A percentile compares a stretch with the other conserved stretches of the same genome.
Conservation (phyloP, 2,113 vertebrate species). For the Desmodus rotundus region DNA sequence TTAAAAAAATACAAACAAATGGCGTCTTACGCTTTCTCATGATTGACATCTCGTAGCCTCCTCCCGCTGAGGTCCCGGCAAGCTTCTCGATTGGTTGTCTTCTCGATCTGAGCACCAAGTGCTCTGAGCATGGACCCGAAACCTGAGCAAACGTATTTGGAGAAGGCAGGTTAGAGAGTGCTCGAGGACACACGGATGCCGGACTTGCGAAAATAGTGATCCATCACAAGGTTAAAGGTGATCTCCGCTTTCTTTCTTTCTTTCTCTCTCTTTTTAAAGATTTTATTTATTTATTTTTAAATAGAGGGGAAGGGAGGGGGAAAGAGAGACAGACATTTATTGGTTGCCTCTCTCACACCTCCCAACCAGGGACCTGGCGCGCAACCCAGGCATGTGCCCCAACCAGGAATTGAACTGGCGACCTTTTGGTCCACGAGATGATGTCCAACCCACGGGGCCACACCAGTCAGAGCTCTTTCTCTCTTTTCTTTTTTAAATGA, state of each 20-base stretch:
- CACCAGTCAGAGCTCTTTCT: too few relatives aligned
- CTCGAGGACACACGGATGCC: neutral
- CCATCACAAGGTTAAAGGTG: neutral
- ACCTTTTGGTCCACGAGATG: neutral
- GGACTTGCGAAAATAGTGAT: neutral
- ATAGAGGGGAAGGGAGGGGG: too few relatives aligned
- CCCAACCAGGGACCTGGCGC: too few relatives aligned
- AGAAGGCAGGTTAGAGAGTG: neutral
- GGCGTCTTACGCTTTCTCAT: slow-evolving; percentile 93
- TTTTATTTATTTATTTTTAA: neutral
- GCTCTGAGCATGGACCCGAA: slow-evolving; percentile 98
- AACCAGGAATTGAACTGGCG: neutral
- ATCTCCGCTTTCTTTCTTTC: neutral
- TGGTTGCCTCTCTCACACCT: too few relatives aligned
- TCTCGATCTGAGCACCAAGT: slow-evolving; percentile 97
- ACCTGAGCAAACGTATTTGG: slow-evolving; percentile 76
- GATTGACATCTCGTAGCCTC: slow-evolving; percentile 95
- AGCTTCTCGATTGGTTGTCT: slow-evolving; percentile 96
- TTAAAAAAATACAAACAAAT: neutral
- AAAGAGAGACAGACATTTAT: too few relatives aligned
- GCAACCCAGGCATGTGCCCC: too few relatives aligned
- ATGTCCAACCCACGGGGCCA: too few relatives aligned
- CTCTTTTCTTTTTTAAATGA: neutral
- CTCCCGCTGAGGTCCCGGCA: slow-evolving; percentile 96
- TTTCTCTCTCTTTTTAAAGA: neutral